Conservation (phyloP, 2,113 vertebrate genomes). For the Climacteris rufus region DNA sequence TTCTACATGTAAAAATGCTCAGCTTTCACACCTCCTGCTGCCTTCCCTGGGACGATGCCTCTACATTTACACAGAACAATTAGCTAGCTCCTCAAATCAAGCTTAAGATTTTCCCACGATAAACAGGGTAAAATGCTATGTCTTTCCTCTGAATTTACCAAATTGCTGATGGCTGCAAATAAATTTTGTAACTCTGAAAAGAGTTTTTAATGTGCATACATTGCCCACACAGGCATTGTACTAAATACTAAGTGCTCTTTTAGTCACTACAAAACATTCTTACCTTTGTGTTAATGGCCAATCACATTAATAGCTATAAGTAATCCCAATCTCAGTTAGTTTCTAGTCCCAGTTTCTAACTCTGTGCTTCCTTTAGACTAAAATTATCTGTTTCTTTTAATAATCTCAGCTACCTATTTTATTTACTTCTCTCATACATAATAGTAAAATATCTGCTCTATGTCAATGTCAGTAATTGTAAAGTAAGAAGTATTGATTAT, state of each 20-base stretch:
- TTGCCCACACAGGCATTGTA: not conserved
- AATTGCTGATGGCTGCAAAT: not conserved
- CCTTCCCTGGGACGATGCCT: not conserved
- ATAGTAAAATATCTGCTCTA: not conserved
- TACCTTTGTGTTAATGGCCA: not conserved
- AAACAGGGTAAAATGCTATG: not conserved
- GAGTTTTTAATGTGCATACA: not conserved
- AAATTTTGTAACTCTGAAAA: not conserved
- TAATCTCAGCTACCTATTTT: not conserved
- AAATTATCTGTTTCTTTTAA: not conserved
- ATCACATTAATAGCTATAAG: not conserved
- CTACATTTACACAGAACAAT: conserved; percentile 4
- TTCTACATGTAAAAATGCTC: conserved; percentile 1
- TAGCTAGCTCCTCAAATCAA: conserved; percentile 9
- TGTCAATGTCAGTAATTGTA: not conserved
- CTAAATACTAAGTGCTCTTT: not conserved
- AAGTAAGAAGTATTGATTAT: not conserved
- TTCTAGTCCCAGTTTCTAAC: not conserved
- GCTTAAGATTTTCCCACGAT: not conserved
- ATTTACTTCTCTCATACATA: not conserved
- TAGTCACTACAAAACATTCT: not conserved
- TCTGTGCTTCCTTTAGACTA: not conserved
- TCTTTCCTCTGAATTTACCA: not conserved
- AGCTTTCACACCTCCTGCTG: not conserved
- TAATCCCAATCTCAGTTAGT: not conserved